Conservation (phyloP, 2,888 invertebrate genomes). For the Sabatieria punctata region DNA sequence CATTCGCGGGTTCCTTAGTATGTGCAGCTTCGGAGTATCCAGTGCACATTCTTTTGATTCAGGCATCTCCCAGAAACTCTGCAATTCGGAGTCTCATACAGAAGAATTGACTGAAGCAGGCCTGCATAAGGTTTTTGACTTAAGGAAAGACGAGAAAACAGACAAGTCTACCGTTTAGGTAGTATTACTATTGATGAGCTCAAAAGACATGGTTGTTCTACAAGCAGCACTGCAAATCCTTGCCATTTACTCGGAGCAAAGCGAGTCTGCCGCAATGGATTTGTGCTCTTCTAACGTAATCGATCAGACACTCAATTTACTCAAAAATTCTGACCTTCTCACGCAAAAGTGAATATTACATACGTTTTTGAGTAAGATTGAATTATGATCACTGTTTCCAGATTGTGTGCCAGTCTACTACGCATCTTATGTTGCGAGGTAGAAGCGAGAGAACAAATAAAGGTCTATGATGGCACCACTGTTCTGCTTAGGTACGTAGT, state of each 20-base stretch:
- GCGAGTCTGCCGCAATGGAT: background rate
- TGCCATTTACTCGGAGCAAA: background rate
- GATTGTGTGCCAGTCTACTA: slow-evolving; percentile 17
- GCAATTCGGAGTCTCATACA: too few species aligned
- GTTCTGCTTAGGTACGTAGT: slow-evolving; percentile 13
- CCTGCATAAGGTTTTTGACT: too few species aligned
- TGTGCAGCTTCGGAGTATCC: too few species aligned
- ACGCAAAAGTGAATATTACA: slow-evolving; percentile 17
- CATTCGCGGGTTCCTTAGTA: background rate
- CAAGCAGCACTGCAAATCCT: slow-evolving; percentile 1
- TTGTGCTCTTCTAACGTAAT: slow-evolving; percentile 11
- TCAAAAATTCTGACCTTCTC: slow-evolving; percentile 16
- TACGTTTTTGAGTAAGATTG: background rate
- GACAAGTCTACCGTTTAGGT: background rate
- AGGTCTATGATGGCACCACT: slow-evolving; percentile 19
- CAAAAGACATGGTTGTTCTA: slow-evolving; percentile 3
- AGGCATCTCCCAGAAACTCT: too few species aligned
- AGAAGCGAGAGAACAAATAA: slow-evolving; percentile 17
- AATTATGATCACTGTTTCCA: slow-evolving; percentile 5
- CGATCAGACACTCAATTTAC: slow-evolving; percentile 16
- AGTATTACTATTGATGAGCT: background rate
- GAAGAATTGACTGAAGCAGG: too few species aligned
- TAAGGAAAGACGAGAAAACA: too few species aligned
- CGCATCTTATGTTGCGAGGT: slow-evolving; percentile 17
- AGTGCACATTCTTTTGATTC: too few species aligned